phyloP scores from a whole-genome alignment of 2,888 invertebrate species.

The Barypeithes pellucidus region DNA sequence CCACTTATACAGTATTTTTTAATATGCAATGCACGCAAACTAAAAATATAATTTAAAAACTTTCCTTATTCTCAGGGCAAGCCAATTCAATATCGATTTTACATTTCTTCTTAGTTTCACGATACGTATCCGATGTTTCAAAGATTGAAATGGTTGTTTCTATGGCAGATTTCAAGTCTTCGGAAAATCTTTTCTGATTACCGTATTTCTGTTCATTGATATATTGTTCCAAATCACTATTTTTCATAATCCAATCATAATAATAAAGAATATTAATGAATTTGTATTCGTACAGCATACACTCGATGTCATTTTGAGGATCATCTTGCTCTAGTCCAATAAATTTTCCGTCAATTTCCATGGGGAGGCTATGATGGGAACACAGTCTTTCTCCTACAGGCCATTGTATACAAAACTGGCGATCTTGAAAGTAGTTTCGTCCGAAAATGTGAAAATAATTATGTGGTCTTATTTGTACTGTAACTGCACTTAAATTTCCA shows the following conservation, averaged over 20 bases:
- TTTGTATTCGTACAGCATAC: not conserved
- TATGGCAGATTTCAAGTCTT: not conserved
- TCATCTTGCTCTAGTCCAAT: conserved; percentile 6
- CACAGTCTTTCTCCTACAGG: conserved; percentile 3
- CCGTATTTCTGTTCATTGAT: not conserved
- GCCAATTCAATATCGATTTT: conserved; percentile 15
- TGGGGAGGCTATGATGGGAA: conserved; percentile 10
- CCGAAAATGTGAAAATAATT: not conserved
- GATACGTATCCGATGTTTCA: not conserved
- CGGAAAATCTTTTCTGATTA: not conserved
- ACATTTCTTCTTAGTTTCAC: not conserved
- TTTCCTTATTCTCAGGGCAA: conserved; percentile 6
- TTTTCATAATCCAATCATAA: conserved; percentile 8
- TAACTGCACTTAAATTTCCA: not conserved
- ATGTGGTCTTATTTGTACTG: not conserved
- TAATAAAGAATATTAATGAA: conserved; percentile 6
- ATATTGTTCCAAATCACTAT: conserved; percentile 3
- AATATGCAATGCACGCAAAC: no score
- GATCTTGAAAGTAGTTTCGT: not conserved
- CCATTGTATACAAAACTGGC: conserved; percentile 4
- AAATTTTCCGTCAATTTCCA: conserved; percentile 1
- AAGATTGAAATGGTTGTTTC: not conserved
- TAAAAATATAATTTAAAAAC: no score
- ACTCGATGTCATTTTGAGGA: not conserved
- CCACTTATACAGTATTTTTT: no score